Percentiles rank a stretch among this genome's conserved stretches.
Conservation (phyloP, 2,797 vertebrate genomes). For the Hypotaenidia okinawae region DNA sequence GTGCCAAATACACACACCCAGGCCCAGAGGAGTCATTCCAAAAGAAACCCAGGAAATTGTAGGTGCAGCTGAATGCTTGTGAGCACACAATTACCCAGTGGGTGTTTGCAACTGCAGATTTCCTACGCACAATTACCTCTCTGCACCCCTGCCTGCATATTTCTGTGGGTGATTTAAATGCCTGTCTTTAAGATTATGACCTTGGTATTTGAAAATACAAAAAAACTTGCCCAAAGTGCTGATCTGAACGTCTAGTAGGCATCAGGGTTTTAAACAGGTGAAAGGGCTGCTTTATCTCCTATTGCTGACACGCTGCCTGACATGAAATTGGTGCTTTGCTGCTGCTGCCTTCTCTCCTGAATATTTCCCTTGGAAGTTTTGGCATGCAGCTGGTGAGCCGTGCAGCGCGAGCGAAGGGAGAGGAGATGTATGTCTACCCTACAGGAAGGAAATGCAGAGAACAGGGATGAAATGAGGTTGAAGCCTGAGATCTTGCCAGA, state of each 20-base stretch:
- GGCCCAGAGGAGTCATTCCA: neutral
- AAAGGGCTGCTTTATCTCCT: slow-evolving; percentile 2
- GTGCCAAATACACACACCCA: neutral
- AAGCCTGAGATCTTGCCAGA: slow-evolving; percentile 36
- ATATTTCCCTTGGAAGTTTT: slow-evolving; percentile 15
- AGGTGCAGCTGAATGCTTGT: slow-evolving; percentile 23
- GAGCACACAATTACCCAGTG: neutral
- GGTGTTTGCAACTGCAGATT: neutral
- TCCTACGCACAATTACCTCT: neutral
- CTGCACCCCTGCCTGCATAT: neutral
- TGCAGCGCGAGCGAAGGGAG: neutral
- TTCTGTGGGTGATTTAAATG: neutral
- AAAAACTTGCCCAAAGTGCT: neutral
- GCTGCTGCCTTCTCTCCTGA: neutral
- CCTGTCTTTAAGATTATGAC: neutral
- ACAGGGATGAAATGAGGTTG: slow-evolving; percentile 1
- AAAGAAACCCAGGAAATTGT: neutral
- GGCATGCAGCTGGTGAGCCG: neutral
- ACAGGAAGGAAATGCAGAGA: slow-evolving; percentile 4
- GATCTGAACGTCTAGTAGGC: neutral
- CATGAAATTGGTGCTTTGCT: slow-evolving; percentile 19
- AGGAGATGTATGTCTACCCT: neutral
- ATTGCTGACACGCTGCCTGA: slow-evolving; percentile 9
- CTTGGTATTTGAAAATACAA: neutral
- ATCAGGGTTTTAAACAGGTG: neutral